Percentiles rank a stretch among this genome's conserved stretches.
phyloP scores from a whole-genome alignment of 1,140 invertebrate genomes.

The Brachionus koreanus region DNA sequence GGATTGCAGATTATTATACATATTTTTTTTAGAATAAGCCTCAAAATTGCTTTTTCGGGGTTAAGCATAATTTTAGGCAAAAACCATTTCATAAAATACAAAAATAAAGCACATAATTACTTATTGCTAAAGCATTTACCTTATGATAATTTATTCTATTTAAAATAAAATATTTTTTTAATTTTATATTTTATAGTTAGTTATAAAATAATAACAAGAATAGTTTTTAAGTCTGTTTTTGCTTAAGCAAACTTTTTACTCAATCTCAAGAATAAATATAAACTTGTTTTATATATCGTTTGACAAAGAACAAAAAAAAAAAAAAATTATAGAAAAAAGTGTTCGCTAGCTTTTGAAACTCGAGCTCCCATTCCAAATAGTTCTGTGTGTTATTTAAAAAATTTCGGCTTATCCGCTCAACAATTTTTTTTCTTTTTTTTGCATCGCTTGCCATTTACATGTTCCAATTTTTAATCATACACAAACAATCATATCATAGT shows the following conservation, averaged over 20 bases:
- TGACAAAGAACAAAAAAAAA: not conserved
- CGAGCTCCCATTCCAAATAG: not conserved
- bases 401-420: not conserved
- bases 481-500: not conserved
- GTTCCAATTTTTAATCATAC: not conserved
- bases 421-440: not conserved
- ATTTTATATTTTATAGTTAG: slow-evolving; percentile 22
- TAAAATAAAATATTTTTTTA: not conserved
- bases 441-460: not conserved
- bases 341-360: not conserved
- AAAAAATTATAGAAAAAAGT: not conserved
- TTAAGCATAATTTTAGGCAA: slow-evolving; percentile 23
- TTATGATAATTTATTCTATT: slow-evolving; percentile 18
- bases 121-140: not conserved
- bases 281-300: not conserved
- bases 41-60: not conserved
- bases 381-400: not conserved
- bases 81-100: not conserved
- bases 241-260: not conserved
- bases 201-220: slow-evolving; percentile 18
- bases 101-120: slow-evolving; percentile 25
- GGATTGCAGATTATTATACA: slow-evolving; percentile 1
- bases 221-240: slow-evolving; percentile 4
- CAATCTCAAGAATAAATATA: not conserved
- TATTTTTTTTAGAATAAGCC: not conserved